Base-by-base conservation (phyloP, 53 echinoderm and acorn worm genomes). In the Echinometra lucunter region DNA sequence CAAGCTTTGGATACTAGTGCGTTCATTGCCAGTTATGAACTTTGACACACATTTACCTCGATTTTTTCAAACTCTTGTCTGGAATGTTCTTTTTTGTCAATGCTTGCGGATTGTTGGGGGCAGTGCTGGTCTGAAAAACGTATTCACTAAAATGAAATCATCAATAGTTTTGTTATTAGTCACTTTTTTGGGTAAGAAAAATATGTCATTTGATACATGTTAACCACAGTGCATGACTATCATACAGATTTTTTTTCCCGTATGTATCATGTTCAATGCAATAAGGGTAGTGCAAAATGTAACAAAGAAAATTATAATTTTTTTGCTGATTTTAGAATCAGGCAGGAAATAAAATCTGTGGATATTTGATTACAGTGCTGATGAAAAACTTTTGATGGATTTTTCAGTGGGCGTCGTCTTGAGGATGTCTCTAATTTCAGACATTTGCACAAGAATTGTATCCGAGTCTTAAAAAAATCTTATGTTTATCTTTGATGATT, bases 341-440 rank as follows among this genome's bases (percentile, higher is more conserved):
- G 21, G 78, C 78, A 38, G 78, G 78, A 78, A 78, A 78, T 78
- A 78, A 78, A 40, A 78, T 78, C 78, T 78, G 18, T 78, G 78
- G 42, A 78, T 78, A 78, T 78, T 78, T 78, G 78, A 78, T 78
- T 78, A 78, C 78, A 78, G 1, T 4, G 78, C 38, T 42, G 78
- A 78, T 78, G 78, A 78, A 78, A n/a, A n/a, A 42, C 23, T 38
- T 78, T 78, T 78, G 72, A 72, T 72, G 42, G 23, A 78, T 78
- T 42, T 78, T 38, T 78, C 38, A 40, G 78, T 78, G 78, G 78
- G 78, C 42, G 78, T 38, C 6, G 42, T 38, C 78, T 63, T 35
- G 42, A 78, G 78, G 78, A 78, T 78, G 78, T 78, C 78, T 78
- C 78, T 40, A 78, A 78, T 78, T 78, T 78, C 78, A 40, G 19